A percentile compares a stretch with the other conserved stretches of the same genome.
phyloP scores from a whole-genome alignment of 2,888 invertebrate genomes.

The Steinernema hermaphroditum region DNA sequence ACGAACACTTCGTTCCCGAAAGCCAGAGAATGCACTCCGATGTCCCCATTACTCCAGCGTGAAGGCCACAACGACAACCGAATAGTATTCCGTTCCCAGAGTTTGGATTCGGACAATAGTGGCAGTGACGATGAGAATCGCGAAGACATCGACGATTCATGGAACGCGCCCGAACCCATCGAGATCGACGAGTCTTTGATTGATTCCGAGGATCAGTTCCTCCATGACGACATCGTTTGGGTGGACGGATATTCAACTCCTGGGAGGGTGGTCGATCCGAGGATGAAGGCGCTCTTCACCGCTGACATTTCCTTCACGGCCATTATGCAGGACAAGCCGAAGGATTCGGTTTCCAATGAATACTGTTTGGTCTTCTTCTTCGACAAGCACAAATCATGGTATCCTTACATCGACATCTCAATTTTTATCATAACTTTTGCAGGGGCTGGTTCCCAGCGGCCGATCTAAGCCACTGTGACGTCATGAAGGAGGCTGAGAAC shows the following conservation, averaged over 20 bases:
- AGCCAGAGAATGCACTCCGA: background rate
- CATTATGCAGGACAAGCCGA: conserved; percentile 26
- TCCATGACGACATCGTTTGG: conserved; percentile 38
- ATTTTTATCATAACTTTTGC: too few relatives aligned
- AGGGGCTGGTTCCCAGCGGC: conserved; percentile 25
- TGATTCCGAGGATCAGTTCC: conserved; percentile 6
- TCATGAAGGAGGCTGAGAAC: conserved; percentile 10
- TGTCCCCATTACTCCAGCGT: background rate
- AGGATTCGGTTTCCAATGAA: conserved; percentile 4
- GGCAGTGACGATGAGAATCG: conserved; percentile 3
- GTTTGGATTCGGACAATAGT: background rate
- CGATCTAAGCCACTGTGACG: conserved; percentile 34
- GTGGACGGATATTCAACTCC: conserved; percentile 30
- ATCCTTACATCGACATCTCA: too few relatives aligned
- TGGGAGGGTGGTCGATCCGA: conserved; percentile 30
- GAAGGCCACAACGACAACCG: background rate
- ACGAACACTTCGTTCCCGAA: background rate
- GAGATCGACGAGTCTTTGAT: background rate
- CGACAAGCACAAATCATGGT: conserved; percentile 32
- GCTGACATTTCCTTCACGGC: conserved; percentile 6
- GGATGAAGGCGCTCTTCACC: conserved; percentile 15
- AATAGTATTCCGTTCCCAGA: background rate
- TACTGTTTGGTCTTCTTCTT: conserved; percentile 32
- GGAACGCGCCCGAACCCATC: background rate
- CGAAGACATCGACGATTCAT: background rate